A percentile compares a stretch with the other conserved stretches of the same genome.
Evolutionary conservation across 92 coral and sea anemone genomes (phyloP).

Genomic region (Siderastrea siderea): DNA sequence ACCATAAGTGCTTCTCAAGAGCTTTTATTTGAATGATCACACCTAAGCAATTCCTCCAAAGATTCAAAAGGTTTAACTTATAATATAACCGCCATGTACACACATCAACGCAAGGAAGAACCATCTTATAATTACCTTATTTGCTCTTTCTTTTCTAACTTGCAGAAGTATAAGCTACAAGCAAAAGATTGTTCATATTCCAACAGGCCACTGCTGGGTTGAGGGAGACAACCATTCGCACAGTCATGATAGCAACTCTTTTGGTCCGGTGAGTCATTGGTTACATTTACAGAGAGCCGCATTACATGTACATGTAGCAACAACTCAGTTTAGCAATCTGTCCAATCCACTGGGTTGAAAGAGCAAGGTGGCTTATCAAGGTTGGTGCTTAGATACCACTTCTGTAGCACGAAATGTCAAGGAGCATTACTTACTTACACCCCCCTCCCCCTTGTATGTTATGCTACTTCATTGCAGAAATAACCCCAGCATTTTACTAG

Average conservation of each 20-base stretch:
- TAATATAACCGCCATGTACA: too few species aligned
- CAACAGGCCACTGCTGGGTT: conserved; percentile 98
- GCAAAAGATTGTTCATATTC: conserved; percentile 79
- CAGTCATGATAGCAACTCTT: conserved; percentile 95
- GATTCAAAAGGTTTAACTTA: background rate
- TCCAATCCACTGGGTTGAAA: too few species aligned
- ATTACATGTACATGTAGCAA: too few species aligned
- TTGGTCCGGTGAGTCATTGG: conserved; percentile 88
- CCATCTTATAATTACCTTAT: background rate
- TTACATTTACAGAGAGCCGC: background rate
- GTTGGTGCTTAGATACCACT: too few species aligned
- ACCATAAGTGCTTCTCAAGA: background rate
- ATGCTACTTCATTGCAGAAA: too few species aligned
- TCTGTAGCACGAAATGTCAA: too few species aligned
- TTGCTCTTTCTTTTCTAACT: background rate
- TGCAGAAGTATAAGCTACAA: conserved; percentile 84
- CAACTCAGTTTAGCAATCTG: too few species aligned
- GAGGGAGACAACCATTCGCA: conserved; percentile 91
- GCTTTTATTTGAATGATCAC: background rate
- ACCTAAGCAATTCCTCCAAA: background rate
- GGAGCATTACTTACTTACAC: too few species aligned
- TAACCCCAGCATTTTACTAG: too few species aligned
- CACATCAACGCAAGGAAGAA: too few species aligned
- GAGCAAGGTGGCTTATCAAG: too few species aligned
- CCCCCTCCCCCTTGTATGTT: too few species aligned